Evolutionary conservation across 2,797 vertebrate genomes (phyloP).

Genomic region (Loriculus beryllinus): DNA sequence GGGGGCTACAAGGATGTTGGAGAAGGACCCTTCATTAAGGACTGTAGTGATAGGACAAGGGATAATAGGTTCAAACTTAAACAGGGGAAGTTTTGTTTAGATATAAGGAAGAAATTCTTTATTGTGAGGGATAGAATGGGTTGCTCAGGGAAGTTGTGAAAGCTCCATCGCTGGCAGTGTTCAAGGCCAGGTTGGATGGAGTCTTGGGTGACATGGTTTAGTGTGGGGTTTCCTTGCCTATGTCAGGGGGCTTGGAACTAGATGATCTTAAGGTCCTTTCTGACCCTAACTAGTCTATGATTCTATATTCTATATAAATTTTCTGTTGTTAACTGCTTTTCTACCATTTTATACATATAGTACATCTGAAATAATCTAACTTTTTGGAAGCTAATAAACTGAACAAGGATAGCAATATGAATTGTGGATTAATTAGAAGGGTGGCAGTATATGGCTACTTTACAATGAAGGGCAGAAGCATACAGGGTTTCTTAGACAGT

Average conservation of each 20-base stretch:
- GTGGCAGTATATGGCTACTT: neutral
- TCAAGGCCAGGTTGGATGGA: neutral
- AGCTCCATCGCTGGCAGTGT: neutral
- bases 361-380: neutral
- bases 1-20: neutral
- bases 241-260: neutral
- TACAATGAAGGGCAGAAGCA: neutral
- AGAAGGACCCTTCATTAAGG: neutral
- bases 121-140: neutral
- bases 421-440: neutral
- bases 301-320: neutral
- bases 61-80: neutral
- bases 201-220: neutral
- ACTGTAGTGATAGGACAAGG: neutral
- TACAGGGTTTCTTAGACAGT: neutral
- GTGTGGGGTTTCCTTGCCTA: neutral
- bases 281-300: neutral
- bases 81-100: neutral
- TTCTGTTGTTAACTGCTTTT: conserved; percentile 4
- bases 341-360: neutral
- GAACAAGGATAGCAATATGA: neutral
- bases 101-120: neutral
- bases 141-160: neutral
- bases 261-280: neutral
- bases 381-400: neutral